These are phyloP conservation scores for Brachycybe producta DNA, from an alignment of 2,888 invertebrate species.

Conservation along the genomic window DNA sequence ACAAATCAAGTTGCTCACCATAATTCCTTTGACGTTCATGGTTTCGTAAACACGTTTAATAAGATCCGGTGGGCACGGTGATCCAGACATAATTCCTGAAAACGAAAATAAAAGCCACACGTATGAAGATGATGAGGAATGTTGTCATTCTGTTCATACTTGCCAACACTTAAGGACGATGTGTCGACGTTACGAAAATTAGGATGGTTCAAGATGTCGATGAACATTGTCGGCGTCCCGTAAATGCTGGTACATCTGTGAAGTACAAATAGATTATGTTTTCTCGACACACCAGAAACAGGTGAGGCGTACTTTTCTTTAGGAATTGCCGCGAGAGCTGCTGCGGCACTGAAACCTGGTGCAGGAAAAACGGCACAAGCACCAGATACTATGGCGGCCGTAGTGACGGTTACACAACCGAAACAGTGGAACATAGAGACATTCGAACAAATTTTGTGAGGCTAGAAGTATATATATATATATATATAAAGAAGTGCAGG, in stretches of 20 bases:
- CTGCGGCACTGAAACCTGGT: constrained; percentile 32
- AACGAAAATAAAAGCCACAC: too few relatives aligned
- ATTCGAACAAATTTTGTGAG: background rate
- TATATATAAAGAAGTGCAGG: background rate
- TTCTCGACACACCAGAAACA: too few relatives aligned
- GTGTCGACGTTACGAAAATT: constrained; percentile 27
- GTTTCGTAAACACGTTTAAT: background rate
- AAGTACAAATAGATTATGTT: constrained; percentile 6
- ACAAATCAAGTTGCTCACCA: background rate
- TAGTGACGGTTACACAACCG: constrained; percentile 51
- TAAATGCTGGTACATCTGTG: constrained; percentile 53
- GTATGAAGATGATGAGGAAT: too few relatives aligned
- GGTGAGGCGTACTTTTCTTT: constrained; percentile 54
- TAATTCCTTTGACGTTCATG: constrained; percentile 1
- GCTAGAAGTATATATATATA: too few relatives aligned
- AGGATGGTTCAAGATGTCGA: constrained; percentile 51
- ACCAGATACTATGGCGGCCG: constrained; percentile 22
- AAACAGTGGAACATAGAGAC: constrained; percentile 67
- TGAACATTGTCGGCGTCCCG: constrained; percentile 78
- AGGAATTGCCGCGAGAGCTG: constrained; percentile 48
- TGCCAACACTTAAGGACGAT: constrained; percentile 13
- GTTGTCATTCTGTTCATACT: too few relatives aligned
- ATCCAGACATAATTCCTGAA: constrained; percentile 1
- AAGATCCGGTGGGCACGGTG: constrained; percentile 1
- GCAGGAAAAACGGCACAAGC: constrained; percentile 36